phyloP scores from a whole-genome alignment of 2,797 vertebrate species.

The Coluber constrictor region DNA sequence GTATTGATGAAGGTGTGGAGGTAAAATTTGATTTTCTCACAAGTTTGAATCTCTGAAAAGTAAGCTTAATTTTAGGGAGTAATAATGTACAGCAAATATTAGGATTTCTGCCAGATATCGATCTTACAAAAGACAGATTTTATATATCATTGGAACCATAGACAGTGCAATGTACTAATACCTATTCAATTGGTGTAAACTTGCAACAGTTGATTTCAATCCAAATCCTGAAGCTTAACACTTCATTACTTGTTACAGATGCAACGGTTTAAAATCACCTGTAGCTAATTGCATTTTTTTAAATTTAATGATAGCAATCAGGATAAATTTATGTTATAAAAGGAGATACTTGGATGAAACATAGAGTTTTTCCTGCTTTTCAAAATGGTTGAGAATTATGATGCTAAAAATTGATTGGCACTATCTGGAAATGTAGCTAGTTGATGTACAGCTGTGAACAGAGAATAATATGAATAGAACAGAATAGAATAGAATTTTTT shows the following conservation, averaged over 20 bases:
- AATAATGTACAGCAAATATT: neutral
- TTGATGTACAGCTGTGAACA: neutral
- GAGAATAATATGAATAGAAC: too few relatives aligned
- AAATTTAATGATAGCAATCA: neutral
- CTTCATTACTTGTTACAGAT: too few relatives aligned
- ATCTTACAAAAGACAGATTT: neutral
- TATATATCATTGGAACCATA: too few relatives aligned
- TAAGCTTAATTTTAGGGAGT: neutral
- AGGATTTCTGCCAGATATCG: neutral
- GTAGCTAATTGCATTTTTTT: neutral
- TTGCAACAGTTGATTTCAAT: neutral
- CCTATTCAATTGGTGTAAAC: neutral
- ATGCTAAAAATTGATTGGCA: neutral
- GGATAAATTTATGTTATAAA: neutral
- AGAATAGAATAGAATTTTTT: too few relatives aligned
- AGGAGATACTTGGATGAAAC: neutral
- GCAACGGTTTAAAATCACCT: neutral
- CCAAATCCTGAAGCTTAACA: neutral
- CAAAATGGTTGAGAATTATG: neutral
- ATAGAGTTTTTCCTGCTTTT: neutral
- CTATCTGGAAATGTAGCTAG: neutral
- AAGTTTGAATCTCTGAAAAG: neutral
- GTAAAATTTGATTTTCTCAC: neutral
- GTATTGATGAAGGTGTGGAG: neutral
- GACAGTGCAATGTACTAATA: neutral